phyloP scores from a whole-genome alignment of 2,888 invertebrate genomes.

The Teinopalpus imperialis region DNA sequence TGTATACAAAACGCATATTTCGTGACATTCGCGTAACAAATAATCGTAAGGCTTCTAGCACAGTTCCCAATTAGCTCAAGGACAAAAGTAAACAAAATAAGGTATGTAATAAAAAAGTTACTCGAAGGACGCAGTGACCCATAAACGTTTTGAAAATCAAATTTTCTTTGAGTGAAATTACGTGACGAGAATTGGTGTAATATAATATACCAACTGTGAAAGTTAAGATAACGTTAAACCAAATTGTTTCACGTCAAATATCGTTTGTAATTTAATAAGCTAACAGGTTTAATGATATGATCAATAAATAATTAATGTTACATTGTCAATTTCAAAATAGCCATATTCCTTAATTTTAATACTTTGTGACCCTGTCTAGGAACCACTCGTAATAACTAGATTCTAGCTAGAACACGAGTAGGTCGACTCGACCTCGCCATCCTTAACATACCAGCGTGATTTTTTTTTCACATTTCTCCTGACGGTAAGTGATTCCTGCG shows the following conservation, averaged over 20 bases:
- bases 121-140: slow-evolving; percentile 35
- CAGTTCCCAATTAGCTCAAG: slow-evolving; percentile 48
- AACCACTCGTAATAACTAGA: no score
- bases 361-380: no score
- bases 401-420: no score
- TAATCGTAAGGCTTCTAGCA: slow-evolving; percentile 21
- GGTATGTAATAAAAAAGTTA: slow-evolving; percentile 24
- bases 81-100: slow-evolving; percentile 34
- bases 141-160: slow-evolving; percentile 25
- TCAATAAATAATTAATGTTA: no score
- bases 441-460: no score
- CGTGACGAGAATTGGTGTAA: slow-evolving; percentile 9
- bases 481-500: no score
- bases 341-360: no score
- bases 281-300: no score
- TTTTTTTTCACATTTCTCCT: no score
- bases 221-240: neutral
- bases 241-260: neutral
- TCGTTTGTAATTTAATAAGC: no score
- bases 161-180: slow-evolving; percentile 7
- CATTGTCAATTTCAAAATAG: no score
- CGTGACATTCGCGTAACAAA: slow-evolving; percentile 29
- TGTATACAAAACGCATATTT: slow-evolving; percentile 17
- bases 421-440: no score
- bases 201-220: slow-evolving; percentile 14